Evolutionary conservation across 2,888 invertebrate genomes (phyloP), one percentile per base, ranked within the genome.

Genomic region (Harpagoxenus sublaevis): DNA sequence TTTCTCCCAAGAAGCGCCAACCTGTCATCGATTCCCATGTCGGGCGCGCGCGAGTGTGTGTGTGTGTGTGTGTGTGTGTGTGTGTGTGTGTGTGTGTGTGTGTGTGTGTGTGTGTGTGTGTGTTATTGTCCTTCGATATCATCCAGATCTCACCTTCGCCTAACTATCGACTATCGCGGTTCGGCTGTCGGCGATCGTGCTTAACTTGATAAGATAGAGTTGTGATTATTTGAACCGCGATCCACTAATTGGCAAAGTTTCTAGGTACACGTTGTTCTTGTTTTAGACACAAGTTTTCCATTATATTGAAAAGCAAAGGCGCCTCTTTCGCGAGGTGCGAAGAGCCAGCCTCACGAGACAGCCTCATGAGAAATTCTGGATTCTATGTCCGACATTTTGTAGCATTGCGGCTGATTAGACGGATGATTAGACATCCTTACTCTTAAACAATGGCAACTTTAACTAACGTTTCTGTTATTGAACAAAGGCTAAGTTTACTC

Each of bases 231-330:
- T 65, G 12, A 48, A 10, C 74, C 42, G 51, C 39, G 35, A 8
- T 10, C 23, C 45, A 39, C 51, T 87, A 87, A 89, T 89, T 87
- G 82, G 18, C 12, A 35, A 79, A 79, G 45, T 79, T 71, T 48
- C 45, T 15, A 35, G 31, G 12, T 71, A 79, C 48, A 63, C 57
- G 23, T 71, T 83, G 68, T 77, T 63, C 73, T 23, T 18, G 66
- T 82, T 65, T 82, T 82, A 79, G 68, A 71, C 82, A 60, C 74
- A 82, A 42, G 68, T 62, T 57, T 83, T 87, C 75, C 71, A 77
- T 85, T 77, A 78, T 57, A 73, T 48, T 66, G 68, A 75, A 68
- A 68, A 85, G 45, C 23, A 55, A 66, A 55, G 55, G 10, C 2
- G 15, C 8, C 31, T 35, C 73, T 45, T 45, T 74, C 18, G 45